Conservation (phyloP, 2,113 vertebrate species). For the Burhinus oedicnemus region DNA sequence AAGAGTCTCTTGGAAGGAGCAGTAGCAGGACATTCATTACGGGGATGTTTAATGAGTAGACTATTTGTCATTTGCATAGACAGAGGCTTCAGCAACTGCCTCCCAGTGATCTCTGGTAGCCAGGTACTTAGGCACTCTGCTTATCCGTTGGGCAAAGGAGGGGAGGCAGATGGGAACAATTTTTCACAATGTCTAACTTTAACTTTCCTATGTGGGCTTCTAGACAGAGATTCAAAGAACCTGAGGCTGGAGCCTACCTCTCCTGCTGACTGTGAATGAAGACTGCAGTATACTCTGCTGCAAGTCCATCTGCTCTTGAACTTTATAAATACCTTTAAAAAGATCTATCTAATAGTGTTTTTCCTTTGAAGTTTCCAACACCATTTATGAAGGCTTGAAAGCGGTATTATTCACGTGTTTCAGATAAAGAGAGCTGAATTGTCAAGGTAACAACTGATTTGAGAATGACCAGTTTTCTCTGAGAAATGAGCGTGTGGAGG, state of each 20-base stretch:
- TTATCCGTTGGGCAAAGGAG: background rate
- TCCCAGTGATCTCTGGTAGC: background rate
- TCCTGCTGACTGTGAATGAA: constrained; percentile 4
- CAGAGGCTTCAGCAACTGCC: background rate
- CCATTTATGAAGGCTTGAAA: background rate
- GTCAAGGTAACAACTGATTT: background rate
- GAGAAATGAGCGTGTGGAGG: background rate
- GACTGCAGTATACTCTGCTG: background rate
- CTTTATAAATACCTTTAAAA: background rate
- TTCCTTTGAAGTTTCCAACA: background rate
- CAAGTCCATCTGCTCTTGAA: background rate
- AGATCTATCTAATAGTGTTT: background rate
- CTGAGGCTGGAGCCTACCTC: background rate
- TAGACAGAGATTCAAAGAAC: background rate
- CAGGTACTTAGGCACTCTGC: background rate
- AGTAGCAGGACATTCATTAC: background rate
- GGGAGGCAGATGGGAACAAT: background rate
- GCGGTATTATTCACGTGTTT: background rate
- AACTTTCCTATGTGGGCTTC: background rate
- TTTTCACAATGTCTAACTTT: background rate
- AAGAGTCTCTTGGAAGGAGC: background rate
- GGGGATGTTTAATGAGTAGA: background rate
- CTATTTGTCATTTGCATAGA: background rate
- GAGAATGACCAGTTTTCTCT: background rate
- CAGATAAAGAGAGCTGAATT: background rate